A percentile compares a stretch with the other conserved stretches of the same genome.
phyloP scores from a whole-genome alignment of 2,888 invertebrate species.

The Palloptera scutellata region DNA sequence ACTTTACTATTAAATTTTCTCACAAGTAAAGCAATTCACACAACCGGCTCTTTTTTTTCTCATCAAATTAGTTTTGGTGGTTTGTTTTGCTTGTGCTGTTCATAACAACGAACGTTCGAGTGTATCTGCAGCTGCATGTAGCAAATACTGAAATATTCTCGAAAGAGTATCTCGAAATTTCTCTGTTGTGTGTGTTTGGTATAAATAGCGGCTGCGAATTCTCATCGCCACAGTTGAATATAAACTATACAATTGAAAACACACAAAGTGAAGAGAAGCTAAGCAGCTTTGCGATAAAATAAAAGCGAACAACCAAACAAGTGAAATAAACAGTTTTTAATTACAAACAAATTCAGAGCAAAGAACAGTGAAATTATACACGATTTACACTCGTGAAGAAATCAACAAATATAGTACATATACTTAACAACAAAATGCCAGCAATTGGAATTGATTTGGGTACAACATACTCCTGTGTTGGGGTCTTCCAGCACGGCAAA shows the following conservation, averaged over 20 bases:
- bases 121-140: not conserved
- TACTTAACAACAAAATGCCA: slow-evolving; percentile 64
- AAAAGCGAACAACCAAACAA: too few relatives aligned
- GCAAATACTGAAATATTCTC: not conserved
- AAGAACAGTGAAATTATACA: too few relatives aligned
- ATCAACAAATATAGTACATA: too few relatives aligned
- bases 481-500: slow-evolving; percentile 82
- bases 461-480: slow-evolving; percentile 86
- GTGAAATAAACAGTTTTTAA: too few relatives aligned
- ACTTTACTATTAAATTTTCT: too few relatives aligned
- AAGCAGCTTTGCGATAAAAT: too few relatives aligned
- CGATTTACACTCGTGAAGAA: too few relatives aligned
- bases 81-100: too few relatives aligned
- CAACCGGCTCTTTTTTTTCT: too few relatives aligned
- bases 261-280: not conserved
- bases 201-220: slow-evolving; percentile 4
- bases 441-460: slow-evolving; percentile 86
- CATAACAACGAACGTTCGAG: not conserved
- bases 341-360: too few relatives aligned
- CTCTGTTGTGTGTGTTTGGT: not conserved
- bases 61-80: too few relatives aligned
- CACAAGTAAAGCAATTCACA: too few relatives aligned
- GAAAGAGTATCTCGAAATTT: not conserved
- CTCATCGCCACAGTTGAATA: not conserved
- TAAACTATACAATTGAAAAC: slow-evolving; percentile 4